Evolutionary conservation across 2,113 vertebrate species (phyloP), one percentile per base, ranked within the genome.

Genomic region (Ceyx melanurus): DNA sequence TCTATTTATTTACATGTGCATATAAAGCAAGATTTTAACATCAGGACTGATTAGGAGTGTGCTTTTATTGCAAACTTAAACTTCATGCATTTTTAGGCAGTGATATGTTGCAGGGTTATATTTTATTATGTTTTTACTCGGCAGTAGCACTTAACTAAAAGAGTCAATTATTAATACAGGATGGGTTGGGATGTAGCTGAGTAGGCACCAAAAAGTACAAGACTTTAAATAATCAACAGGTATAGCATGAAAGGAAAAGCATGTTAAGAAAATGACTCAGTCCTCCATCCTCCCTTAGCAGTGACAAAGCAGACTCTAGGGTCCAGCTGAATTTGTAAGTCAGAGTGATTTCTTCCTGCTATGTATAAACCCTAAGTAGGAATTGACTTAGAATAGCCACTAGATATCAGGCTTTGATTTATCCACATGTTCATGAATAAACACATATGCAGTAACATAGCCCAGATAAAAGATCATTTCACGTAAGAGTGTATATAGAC

Each of bases 391-490:
- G 46, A 54, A 67, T 37, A 21, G 19, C 37, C 42, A 13, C 2
- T 31, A 8, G 18, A 17, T 26, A 57, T 21, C 4, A 53, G 33
- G 23, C 40, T 46, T 13, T 53, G 31, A 53, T 68, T 53, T 64
- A 58, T 21, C 29, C 7, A 4, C 5, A 11, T 33, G 22, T 62
- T 54, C 4, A 0, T 3, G 11, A 19, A 25, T 35, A 26, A 42
- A 12, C 4, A 2, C 10, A 5, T 4, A 1, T 17, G 28, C 62
- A 11, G 17, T 35, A 29, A 8, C 6, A 7, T 5, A 6, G 20
- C 29, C 25, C 4, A 31, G 53, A 2, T 1, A 20, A 45, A 33
- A 68, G 58, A 21, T 29, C 23, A 53, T 37, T 28, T 9, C n/a
- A 28, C 6, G 2, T 35, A 17, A 29, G 33, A 37, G 23, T 35